Conservation (phyloP, 53 echinoderm and acorn worm genomes). For the Crossaster papposus region DNA sequence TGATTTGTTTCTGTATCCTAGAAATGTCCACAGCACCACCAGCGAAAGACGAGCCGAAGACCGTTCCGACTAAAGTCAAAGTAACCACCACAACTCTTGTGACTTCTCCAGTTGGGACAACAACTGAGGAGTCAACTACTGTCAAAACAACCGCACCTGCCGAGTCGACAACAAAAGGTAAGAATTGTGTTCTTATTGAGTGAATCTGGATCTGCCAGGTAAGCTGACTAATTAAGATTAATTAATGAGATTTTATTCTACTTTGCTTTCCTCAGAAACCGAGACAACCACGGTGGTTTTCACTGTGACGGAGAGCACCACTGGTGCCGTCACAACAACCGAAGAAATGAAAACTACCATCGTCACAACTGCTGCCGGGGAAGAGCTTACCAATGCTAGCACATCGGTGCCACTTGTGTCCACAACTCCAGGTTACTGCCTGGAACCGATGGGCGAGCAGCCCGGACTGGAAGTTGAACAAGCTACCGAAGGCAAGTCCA, state of each 20-base stretch:
- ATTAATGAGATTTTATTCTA: too few species aligned
- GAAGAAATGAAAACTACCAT: background rate
- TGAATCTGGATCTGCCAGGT: background rate
- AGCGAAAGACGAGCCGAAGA: background rate
- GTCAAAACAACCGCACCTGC: background rate
- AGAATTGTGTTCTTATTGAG: background rate
- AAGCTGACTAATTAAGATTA: background rate
- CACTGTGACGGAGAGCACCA: background rate
- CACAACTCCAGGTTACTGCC: too few species aligned
- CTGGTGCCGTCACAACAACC: background rate
- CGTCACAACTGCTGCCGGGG: background rate
- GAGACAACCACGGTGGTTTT: background rate
- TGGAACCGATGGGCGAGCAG: too few species aligned
- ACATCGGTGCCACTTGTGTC: too few species aligned
- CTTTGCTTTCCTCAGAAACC: background rate
- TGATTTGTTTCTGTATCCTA: background rate
- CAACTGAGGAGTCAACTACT: too few species aligned
- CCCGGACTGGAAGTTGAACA: too few species aligned
- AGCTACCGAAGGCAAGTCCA: too few species aligned
- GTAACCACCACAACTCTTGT: too few species aligned
- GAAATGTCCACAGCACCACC: background rate
- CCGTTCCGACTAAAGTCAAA: constrained; percentile 6
- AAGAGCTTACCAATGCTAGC: too few species aligned
- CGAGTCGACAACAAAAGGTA: too few species aligned
- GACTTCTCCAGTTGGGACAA: too few species aligned